Evolutionary conservation across 1,140 invertebrate species (phyloP).

Genomic region (Euschistus heros): DNA sequence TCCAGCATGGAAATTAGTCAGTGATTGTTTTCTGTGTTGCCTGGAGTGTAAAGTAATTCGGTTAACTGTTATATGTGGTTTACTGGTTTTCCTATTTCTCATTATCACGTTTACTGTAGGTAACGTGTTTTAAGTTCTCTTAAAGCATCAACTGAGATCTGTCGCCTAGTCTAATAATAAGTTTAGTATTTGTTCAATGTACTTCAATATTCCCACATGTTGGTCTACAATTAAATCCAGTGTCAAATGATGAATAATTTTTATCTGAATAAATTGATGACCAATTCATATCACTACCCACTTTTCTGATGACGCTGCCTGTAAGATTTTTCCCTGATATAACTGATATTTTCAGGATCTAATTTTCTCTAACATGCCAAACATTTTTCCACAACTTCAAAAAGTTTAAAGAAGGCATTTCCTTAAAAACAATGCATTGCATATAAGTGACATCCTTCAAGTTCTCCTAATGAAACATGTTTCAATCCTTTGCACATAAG

Average conservation of each 20-base stretch:
- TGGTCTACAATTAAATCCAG: background rate
- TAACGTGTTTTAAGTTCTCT: background rate
- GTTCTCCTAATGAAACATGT: too few relatives aligned
- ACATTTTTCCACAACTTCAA: too few relatives aligned
- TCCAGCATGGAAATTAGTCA: too few relatives aligned
- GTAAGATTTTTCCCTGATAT: background rate
- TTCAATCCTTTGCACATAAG: too few relatives aligned
- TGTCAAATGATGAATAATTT: background rate
- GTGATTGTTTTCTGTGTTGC: too few relatives aligned
- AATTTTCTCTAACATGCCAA: too few relatives aligned
- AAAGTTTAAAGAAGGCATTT: too few relatives aligned
- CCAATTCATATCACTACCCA: slow-evolving; percentile 15
- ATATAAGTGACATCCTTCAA: too few relatives aligned
- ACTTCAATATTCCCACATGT: background rate
- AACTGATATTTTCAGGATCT: too few relatives aligned
- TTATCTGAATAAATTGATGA: background rate
- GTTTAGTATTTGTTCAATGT: background rate
- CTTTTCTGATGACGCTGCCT: slow-evolving; percentile 8
- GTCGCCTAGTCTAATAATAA: background rate
- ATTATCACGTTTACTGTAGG: background rate
- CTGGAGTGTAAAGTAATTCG: too few relatives aligned
- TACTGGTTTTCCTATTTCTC: background rate
- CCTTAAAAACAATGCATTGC: too few relatives aligned
- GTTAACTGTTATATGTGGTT: too few relatives aligned
- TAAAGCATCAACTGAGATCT: background rate